A percentile compares a stretch with the other conserved stretches of the same genome.
phyloP scores from a whole-genome alignment of 1,140 invertebrate genomes.

The Eumaeus atala region DNA sequence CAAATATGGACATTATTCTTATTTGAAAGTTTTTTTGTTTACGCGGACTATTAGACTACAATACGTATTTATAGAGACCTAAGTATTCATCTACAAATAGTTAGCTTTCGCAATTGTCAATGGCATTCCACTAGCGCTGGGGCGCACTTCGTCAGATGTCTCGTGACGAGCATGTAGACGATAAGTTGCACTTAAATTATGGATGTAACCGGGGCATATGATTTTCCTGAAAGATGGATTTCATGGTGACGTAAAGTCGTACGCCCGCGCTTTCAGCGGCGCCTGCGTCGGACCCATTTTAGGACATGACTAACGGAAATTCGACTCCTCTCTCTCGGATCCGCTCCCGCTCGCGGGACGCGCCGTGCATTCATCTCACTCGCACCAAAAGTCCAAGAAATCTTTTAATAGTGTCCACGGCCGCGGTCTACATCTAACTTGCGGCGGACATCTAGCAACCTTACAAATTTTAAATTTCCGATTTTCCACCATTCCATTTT shows the following conservation, averaged over 20 bases:
- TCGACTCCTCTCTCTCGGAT: constrained; percentile 74
- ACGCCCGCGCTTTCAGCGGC: constrained; percentile 72
- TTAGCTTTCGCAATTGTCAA: constrained; percentile 51
- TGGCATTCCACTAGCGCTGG: constrained; percentile 51
- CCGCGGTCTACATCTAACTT: constrained; percentile 71
- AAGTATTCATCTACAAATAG: constrained; percentile 18
- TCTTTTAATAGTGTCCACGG: constrained; percentile 75
- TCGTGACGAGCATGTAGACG: constrained; percentile 40
- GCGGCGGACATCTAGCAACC: constrained; percentile 62
- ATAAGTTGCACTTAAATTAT: constrained; percentile 37
- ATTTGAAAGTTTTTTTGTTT: no score
- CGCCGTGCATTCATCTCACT: constrained; percentile 52
- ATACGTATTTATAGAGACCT: no score
- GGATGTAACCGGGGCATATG: constrained; percentile 36
- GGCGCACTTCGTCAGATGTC: constrained; percentile 62
- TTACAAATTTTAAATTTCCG: constrained; percentile 38
- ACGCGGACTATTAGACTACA: no score
- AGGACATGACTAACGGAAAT: constrained; percentile 79
- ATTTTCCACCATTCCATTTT: constrained; percentile 25
- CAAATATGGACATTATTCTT: no score
- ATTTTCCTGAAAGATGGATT: constrained; percentile 69
- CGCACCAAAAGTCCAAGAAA: constrained; percentile 69
- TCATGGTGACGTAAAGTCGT: constrained; percentile 65
- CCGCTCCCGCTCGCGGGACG: constrained; percentile 65
- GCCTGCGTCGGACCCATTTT: constrained; percentile 77